Evolutionary conservation across 2,113 vertebrate species (phyloP), one percentile per base, ranked within the genome.

Genomic region (Tupaia tana): DNA sequence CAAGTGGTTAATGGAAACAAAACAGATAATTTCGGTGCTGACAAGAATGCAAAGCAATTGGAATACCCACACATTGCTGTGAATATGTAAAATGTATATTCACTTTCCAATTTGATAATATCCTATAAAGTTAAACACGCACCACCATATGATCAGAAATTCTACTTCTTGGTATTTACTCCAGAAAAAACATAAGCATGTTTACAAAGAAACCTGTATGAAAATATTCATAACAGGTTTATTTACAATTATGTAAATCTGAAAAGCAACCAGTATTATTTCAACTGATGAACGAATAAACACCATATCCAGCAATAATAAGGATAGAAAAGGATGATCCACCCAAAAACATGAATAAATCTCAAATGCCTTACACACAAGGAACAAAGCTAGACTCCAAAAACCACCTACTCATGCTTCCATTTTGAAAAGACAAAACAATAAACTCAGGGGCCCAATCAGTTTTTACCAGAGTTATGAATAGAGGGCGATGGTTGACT

Each of bases 1-100:
- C 56, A 56, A 92, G 92, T 19, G 22, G 69, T 54, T 79, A 96
- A 74, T 24, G 77, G 78, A 91, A 64, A 80, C 31, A 63, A 95
- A 93, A 61, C 63, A 84, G 43, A 74, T 25, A 63, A 70, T 75
- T 90, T 34, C 89, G 66, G 80, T 66, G 31, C n/a, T 74, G 54
- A 64, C 19, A 78, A 86, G 31, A 10, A 84, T 5, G 7, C 16
- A 92, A 66, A 94, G 27, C 81, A 70, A 31, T 20, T 7, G 22
- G 22, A 84, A 22, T 2, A 6, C 11, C 34, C 34, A 29, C 12
- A 2, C 7, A 24, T 7, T 12, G 15, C 77, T 66, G 20, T 20
- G 56, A 29, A 73, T 59, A 71, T 18, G 10, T 8, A 67, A 91
- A 73, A 90, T n/a, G 15, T 13, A 56, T 19, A 67, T 69, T 15